Conservation (phyloP, 2,888 invertebrate species). For the Lysandra coridon region DNA sequence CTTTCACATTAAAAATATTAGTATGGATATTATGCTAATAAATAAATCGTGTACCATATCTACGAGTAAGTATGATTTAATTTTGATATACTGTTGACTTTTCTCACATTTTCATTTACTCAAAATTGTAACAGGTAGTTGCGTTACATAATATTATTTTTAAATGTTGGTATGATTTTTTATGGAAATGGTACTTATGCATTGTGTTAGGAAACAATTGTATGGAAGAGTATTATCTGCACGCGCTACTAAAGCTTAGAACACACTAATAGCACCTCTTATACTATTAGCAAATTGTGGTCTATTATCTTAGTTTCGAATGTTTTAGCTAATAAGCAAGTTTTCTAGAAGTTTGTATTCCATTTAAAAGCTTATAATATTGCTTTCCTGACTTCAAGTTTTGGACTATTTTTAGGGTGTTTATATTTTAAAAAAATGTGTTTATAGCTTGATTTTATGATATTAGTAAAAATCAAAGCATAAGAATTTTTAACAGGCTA, state of each 20-base stretch:
- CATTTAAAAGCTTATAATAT: no score
- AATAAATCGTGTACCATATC: not conserved
- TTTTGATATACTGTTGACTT: no score
- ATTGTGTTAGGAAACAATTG: slow-evolving; percentile 48
- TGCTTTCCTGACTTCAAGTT: no score
- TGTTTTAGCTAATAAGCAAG: not conserved
- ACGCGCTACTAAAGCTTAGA: slow-evolving; percentile 58
- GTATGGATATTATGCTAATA: not conserved
- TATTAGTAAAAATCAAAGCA: no score
- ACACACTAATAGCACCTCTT: slow-evolving; percentile 33
- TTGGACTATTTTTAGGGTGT: no score
- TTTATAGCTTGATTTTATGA: no score
- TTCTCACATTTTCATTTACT: no score
- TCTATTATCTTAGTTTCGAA: not conserved
- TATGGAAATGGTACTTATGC: slow-evolving; percentile 42
- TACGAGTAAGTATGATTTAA: no score
- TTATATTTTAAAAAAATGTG: no score
- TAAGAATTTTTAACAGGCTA: no score
- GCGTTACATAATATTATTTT: slow-evolving; percentile 18
- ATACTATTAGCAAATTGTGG: not conserved
- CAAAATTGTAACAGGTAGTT: not conserved
- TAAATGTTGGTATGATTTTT: slow-evolving; percentile 30
- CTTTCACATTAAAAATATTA: no score
- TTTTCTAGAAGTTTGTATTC: not conserved
- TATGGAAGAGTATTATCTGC: slow-evolving; percentile 67